These are phyloP conservation scores for Catalaphyllia jardinei DNA, from an alignment of 64 coral and sea anemone genomes.

Conservation along the genomic window DNA sequence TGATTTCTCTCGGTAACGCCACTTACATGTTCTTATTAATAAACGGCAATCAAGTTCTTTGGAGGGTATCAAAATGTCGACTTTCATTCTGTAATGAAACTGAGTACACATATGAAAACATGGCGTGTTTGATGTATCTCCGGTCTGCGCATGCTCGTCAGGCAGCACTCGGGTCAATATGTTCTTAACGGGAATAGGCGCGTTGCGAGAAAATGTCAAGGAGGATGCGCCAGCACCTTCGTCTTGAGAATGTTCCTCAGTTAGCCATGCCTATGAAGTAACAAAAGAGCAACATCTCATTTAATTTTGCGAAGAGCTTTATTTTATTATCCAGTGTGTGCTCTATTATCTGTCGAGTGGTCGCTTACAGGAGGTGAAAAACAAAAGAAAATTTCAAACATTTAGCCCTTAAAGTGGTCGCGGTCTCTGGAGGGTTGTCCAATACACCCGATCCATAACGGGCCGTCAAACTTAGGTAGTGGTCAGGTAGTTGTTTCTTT, in stretches of 20 bases:
- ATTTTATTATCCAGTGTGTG: too few species aligned
- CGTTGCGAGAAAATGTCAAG: background rate
- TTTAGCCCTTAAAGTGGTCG: too few species aligned
- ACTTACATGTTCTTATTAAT: conserved; percentile 30
- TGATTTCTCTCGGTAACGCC: background rate
- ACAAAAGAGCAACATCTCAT: background rate
- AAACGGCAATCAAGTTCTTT: conserved; percentile 34
- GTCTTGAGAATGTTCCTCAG: background rate
- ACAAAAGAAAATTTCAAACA: too few species aligned
- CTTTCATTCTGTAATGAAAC: conserved; percentile 13
- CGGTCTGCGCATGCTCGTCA: background rate
- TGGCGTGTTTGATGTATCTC: background rate
- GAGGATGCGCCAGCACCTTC: background rate
- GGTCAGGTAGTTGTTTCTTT: too few species aligned
- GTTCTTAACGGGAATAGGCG: conserved; percentile 24
- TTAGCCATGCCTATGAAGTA: background rate
- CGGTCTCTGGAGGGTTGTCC: too few species aligned
- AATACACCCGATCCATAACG: too few species aligned
- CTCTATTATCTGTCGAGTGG: too few species aligned
- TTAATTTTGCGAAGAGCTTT: too few species aligned
- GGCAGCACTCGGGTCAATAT: background rate
- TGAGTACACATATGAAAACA: conserved; percentile 16
- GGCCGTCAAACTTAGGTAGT: too few species aligned
- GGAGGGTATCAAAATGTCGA: conserved; percentile 35
- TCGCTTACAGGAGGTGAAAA: too few species aligned